phyloP scores from a whole-genome alignment of 2,888 invertebrate species.

The Agrotis puta region DNA sequence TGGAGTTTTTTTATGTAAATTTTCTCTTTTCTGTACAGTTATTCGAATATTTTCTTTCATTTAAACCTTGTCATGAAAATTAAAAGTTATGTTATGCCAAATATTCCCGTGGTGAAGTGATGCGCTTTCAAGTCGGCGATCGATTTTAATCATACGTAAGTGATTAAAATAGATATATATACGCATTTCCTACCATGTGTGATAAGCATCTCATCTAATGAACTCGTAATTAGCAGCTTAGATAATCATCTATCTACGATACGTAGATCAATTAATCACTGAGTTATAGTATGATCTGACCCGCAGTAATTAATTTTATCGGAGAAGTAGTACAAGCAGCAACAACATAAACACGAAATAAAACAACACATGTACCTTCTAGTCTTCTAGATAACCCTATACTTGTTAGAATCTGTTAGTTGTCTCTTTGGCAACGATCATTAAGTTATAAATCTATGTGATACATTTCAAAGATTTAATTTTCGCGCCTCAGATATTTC shows the following conservation, averaged over 20 bases:
- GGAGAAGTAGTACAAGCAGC: neutral
- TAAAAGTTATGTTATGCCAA: too few relatives aligned
- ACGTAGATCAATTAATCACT: neutral
- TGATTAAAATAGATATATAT: too few relatives aligned
- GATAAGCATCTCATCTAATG: neutral
- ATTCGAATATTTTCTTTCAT: too few relatives aligned
- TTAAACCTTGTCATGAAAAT: too few relatives aligned
- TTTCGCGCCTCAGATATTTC: too few relatives aligned
- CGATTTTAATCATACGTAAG: too few relatives aligned
- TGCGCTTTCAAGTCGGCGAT: too few relatives aligned
- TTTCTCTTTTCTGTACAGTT: too few relatives aligned
- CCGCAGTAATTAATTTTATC: conserved; percentile 1
- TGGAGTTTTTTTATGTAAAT: too few relatives aligned
- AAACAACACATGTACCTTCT: neutral
- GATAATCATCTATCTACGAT: neutral
- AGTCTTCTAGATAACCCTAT: conserved; percentile 2
- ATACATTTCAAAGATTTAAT: too few relatives aligned
- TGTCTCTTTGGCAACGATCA: neutral
- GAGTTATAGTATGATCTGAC: neutral
- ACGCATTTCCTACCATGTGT: neutral
- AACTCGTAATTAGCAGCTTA: neutral
- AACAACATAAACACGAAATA: neutral
- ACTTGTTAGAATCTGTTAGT: neutral
- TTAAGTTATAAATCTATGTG: neutral
- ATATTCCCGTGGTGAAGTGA: too few relatives aligned